These are phyloP conservation scores for Euura lappo DNA, from an alignment of 1,140 invertebrate species.

Conservation along the genomic window DNA sequence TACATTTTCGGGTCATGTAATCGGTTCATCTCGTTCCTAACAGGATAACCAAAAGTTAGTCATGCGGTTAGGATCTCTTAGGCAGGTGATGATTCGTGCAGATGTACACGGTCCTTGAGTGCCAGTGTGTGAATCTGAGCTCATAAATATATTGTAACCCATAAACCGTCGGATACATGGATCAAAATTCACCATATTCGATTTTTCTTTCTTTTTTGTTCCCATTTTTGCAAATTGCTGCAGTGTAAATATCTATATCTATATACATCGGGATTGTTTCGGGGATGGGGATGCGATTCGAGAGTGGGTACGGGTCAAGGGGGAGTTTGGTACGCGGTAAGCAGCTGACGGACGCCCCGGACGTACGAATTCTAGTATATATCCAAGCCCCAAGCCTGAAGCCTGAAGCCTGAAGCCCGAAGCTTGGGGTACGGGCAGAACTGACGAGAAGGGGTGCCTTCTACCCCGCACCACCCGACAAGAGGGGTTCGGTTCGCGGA, in stretches of 20 bases:
- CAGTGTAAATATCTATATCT: no score
- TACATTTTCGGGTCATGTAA: no score
- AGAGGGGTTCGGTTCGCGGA: constrained; percentile 56
- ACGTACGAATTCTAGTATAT: not conserved
- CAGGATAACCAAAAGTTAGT: constrained; percentile 56
- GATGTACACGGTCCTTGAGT: constrained; percentile 27
- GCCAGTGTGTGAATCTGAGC: no score
- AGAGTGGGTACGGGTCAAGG: not conserved
- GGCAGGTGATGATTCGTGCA: constrained; percentile 46
- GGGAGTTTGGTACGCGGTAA: not conserved
- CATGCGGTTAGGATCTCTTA: constrained; percentile 48
- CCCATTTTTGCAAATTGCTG: not conserved
- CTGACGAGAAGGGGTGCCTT: not conserved
- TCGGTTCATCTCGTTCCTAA: constrained; percentile 36
- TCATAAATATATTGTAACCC: no score
- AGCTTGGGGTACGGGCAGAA: not conserved
- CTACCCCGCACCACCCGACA: not conserved
- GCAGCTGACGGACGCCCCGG: not conserved
- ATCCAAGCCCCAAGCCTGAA: no score
- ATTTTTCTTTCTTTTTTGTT: not conserved
- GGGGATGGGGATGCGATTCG: not conserved
- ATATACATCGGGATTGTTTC: no score
- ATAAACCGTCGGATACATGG: not conserved
- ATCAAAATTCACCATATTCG: no score
- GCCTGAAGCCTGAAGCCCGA: no score